Percentiles rank a stretch among this genome's conserved stretches.
These are phyloP conservation scores for Danio rerio DNA, from an alignment of 2,113 vertebrate genomes.

Conservation along the genomic window GRCz12tu NC_133178.1:55984501-55985000, in stretches of 20 bases:
- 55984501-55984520: conserved; percentile 77
- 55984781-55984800: no score
- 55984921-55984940: no score
- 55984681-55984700: background rate
- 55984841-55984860: no score
- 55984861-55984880: no score
- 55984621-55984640: background rate
- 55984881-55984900: no score
- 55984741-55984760: no score
- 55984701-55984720: background rate
- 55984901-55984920: no score
- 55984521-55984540: conserved; percentile 80
- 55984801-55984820: background rate
- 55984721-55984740: no score
- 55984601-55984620: background rate
- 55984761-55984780: no score
- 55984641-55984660: background rate
- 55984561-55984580: conserved; percentile 82
- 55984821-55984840: background rate
- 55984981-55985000: no score
- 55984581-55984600: conserved; percentile 77
- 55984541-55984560: conserved; percentile 84
- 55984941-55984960: no score
- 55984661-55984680: background rate
- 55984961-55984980: no score